Conservation (phyloP, 2,797 vertebrate species). For the Tympanoctomys barrerae region DNA sequence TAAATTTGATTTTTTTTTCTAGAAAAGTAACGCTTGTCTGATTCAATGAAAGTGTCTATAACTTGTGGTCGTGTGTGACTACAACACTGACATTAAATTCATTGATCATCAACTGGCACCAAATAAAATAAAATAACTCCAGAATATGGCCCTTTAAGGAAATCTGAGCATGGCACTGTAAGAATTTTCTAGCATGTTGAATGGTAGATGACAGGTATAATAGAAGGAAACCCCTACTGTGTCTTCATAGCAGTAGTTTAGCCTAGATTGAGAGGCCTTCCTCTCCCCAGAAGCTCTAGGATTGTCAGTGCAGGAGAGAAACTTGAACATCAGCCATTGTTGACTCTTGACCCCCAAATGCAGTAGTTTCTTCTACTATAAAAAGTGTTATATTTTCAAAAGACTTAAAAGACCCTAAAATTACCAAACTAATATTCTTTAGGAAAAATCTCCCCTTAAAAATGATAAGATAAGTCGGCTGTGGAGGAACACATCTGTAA, state of each 20-base stretch:
- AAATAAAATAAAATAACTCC: neutral
- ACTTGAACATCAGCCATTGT: neutral
- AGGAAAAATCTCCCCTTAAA: neutral
- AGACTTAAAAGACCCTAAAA: slow-evolving; percentile 14
- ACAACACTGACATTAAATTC: neutral
- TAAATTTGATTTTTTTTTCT: neutral
- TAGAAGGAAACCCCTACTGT: slow-evolving; percentile 10
- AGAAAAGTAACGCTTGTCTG: neutral
- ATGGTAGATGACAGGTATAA: neutral
- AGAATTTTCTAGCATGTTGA: neutral
- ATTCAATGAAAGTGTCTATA: neutral
- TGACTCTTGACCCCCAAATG: neutral
- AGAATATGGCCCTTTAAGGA: neutral
- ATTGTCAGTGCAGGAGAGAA: neutral
- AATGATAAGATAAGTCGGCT: neutral
- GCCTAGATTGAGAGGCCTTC: neutral
- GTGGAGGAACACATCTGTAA: neutral
- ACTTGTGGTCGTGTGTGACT: neutral
- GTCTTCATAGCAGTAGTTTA: slow-evolving; percentile 53
- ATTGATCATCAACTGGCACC: neutral
- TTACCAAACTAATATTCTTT: neutral
- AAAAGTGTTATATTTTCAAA: slow-evolving; percentile 30
- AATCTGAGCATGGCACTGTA: neutral
- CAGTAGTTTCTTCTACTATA: neutral
- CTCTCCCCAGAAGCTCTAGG: neutral